Percentiles rank a stretch among this genome's conserved stretches.
phyloP scores from a whole-genome alignment of 2,888 invertebrate species.

The Idaea aversata region DNA sequence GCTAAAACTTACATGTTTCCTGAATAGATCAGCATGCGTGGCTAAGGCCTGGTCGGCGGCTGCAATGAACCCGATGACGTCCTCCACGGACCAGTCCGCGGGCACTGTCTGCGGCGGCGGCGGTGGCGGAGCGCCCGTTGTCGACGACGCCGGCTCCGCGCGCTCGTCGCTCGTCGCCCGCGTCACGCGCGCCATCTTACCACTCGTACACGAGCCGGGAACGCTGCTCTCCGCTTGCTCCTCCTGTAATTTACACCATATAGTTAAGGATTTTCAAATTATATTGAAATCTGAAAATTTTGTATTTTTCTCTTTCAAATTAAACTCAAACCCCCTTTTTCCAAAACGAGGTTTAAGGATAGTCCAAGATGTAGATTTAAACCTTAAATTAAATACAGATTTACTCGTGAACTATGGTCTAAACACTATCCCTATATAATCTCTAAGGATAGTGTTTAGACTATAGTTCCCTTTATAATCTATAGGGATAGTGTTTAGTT shows the following conservation, averaged over 20 bases:
- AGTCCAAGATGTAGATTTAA: too few species aligned
- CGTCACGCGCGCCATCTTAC: slow-evolving; percentile 70
- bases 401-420: too few species aligned
- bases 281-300: too few species aligned
- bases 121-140: slow-evolving; percentile 78
- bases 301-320: too few species aligned
- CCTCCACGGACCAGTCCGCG: slow-evolving; percentile 95
- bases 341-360: too few species aligned
- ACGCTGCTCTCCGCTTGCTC: slow-evolving; percentile 40
- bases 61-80: slow-evolving; percentile 95
- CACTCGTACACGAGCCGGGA: slow-evolving; percentile 29
- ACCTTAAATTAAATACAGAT: too few species aligned
- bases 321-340: too few species aligned
- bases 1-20: slow-evolving; percentile 89
- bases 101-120: slow-evolving; percentile 75
- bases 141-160: slow-evolving; percentile 84
- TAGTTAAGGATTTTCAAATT: too few species aligned
- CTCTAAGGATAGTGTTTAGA: too few species aligned
- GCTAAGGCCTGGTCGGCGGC: slow-evolving; percentile 91
- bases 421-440: too few species aligned
- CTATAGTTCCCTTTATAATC: too few species aligned
- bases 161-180: slow-evolving; percentile 72
- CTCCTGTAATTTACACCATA: slow-evolving; percentile 28
- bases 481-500: too few species aligned
- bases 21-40: slow-evolving; percentile 93